A percentile compares a stretch with the other conserved stretches of the same genome.
These are phyloP conservation scores for Diarsia dahlii DNA, from an alignment of 2,888 invertebrate genomes.

Conservation along the genomic window DNA sequence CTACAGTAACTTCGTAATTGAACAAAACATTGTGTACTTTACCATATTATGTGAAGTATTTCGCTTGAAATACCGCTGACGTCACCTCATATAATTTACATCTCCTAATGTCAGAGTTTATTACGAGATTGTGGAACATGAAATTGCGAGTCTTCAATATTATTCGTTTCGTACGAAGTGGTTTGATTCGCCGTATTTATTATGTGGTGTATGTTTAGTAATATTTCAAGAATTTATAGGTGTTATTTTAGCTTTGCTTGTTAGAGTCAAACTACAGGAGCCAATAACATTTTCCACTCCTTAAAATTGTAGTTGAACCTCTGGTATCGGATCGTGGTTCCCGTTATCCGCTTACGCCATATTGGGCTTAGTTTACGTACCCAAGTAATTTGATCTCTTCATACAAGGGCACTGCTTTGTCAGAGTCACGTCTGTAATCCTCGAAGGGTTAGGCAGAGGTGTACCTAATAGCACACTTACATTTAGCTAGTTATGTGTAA, in stretches of 20 bases:
- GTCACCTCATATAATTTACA: conserved; percentile 36
- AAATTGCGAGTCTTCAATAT: conserved; percentile 15
- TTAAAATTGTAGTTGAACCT: not conserved
- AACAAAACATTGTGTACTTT: not conserved
- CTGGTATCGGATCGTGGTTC: no score
- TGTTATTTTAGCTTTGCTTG: not conserved
- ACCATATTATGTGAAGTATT: not conserved
- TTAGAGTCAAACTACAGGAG: no score
- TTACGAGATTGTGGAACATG: conserved; percentile 19
- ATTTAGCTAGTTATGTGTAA: not conserved
- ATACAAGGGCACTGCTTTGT: no score
- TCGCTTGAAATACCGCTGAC: conserved; percentile 21
- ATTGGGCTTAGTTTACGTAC: not conserved
- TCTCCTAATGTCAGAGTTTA: conserved; percentile 22
- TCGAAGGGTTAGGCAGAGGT: not conserved
- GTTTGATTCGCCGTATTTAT: not conserved
- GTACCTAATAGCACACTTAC: not conserved
- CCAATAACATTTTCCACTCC: no score
- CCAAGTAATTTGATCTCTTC: not conserved
- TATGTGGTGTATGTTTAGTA: not conserved
- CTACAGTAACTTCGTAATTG: not conserved
- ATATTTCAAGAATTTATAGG: conserved; percentile 1
- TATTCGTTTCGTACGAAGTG: not conserved
- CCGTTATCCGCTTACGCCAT: not conserved
- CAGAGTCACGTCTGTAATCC: not conserved